These are phyloP conservation scores for Physeter macrocephalus DNA, from an alignment of 2,113 vertebrate species.

Conservation along the genomic window DNA sequence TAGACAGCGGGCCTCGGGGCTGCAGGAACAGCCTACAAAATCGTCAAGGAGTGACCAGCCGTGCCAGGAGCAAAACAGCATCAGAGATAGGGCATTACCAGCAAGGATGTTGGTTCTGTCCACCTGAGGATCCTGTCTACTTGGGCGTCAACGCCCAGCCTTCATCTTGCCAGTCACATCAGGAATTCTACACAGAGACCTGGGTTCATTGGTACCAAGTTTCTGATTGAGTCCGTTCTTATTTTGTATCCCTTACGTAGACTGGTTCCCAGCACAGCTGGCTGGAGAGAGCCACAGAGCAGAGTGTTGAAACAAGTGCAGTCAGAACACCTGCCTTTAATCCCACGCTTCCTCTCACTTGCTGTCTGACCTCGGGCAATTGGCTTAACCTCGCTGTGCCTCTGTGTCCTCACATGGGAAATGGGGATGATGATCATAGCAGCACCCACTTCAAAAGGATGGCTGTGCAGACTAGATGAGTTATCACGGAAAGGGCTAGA, in stretches of 20 bases:
- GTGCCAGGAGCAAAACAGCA: neutral
- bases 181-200: neutral
- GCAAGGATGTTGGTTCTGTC: neutral
- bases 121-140: neutral
- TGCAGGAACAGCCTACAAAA: neutral
- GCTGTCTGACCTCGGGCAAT: neutral
- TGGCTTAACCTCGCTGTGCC: neutral
- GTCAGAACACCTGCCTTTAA: neutral
- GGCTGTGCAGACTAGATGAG: neutral
- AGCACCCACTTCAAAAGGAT: neutral
- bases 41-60: neutral
- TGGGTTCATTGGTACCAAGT: neutral
- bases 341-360: neutral
- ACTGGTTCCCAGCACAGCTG: neutral
- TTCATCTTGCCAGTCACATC: neutral
- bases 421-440: neutral
- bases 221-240: neutral
- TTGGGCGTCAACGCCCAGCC: neutral
- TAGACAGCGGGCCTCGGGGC: neutral
- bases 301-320: no score
- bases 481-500: neutral
- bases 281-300: neutral
- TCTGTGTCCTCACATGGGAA: neutral
- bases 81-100: neutral
- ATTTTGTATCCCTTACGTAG: neutral